A percentile compares a stretch with the other conserved stretches of the same genome.
These are phyloP conservation scores for Ahaetulla prasina DNA, from an alignment of 2,113 vertebrate species.

Conservation along the genomic window DNA sequence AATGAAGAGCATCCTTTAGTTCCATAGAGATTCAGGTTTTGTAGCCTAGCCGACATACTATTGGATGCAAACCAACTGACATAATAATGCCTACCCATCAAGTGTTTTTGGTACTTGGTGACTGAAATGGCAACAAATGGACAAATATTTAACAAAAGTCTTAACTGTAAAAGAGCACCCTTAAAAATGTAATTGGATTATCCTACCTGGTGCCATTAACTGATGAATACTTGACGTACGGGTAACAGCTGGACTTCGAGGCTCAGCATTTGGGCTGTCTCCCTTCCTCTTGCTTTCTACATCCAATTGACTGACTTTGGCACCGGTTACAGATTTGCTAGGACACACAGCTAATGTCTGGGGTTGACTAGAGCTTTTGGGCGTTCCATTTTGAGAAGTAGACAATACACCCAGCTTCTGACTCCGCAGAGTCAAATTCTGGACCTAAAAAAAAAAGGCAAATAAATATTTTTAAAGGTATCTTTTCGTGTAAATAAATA, in stretches of 20 bases:
- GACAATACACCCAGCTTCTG: slow-evolving; percentile 81
- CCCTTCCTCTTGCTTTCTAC: slow-evolving; percentile 74
- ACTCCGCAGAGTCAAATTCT: slow-evolving; percentile 83
- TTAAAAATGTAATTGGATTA: background rate
- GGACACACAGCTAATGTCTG: slow-evolving; percentile 74
- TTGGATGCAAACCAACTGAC: background rate
- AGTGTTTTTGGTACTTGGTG: background rate
- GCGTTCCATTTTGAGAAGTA: slow-evolving; percentile 78
- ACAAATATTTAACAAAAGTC: background rate
- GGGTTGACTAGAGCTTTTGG: slow-evolving; percentile 78
- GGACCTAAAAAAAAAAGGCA: slow-evolving; percentile 67
- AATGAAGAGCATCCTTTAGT: background rate
- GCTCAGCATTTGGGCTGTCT: slow-evolving; percentile 72
- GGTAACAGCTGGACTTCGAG: slow-evolving; percentile 67
- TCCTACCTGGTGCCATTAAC: slow-evolving; percentile 79
- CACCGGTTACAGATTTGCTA: slow-evolving; percentile 74
- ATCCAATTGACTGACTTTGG: slow-evolving; percentile 79
- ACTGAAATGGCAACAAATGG: background rate
- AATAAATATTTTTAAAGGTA: slow-evolving; percentile 24
- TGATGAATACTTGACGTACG: slow-evolving; percentile 78
- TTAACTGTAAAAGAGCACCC: background rate
- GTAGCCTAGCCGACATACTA: background rate
- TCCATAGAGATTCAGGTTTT: background rate
- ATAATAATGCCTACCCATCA: background rate
- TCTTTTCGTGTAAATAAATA: background rate